Evolutionary conservation across 2,888 invertebrate species (phyloP).

Genomic region (Drosophila melanosoma): DNA sequence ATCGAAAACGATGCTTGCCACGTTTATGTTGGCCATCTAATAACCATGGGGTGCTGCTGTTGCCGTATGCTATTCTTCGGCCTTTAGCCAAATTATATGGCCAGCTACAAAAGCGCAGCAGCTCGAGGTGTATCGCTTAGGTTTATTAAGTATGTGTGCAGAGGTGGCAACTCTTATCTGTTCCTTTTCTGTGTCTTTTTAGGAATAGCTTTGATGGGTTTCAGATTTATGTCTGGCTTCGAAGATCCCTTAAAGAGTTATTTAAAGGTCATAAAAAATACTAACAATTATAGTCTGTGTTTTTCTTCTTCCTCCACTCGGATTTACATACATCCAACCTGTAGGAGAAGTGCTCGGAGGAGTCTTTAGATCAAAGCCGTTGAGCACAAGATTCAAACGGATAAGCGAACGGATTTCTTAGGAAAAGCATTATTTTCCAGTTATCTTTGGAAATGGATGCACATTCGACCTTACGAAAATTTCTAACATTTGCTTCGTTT

Average conservation of each 20-base stretch:
- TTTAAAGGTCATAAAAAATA: slow-evolving; percentile 13
- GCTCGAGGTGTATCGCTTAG: slow-evolving; percentile 37
- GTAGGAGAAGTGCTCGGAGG: not conserved
- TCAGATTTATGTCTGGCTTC: slow-evolving; percentile 27
- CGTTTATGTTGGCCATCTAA: slow-evolving; percentile 72
- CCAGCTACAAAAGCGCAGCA: slow-evolving; percentile 38
- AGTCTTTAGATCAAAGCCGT: not conserved
- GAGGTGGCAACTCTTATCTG: slow-evolving; percentile 38
- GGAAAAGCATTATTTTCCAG: not conserved
- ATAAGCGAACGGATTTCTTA: not conserved
- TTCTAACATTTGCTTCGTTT: not conserved
- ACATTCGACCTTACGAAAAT: not conserved
- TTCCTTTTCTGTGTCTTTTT: slow-evolving; percentile 16
- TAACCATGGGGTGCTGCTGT: slow-evolving; percentile 73
- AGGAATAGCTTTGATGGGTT: slow-evolving; percentile 29
- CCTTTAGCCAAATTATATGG: slow-evolving; percentile 77
- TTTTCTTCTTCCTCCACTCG: not conserved
- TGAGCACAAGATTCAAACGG: not conserved
- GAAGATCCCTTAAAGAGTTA: slow-evolving; percentile 10
- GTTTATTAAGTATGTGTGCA: slow-evolving; percentile 23
- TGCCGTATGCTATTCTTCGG: slow-evolving; percentile 43
- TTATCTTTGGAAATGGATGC: not conserved
- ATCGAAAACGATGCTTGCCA: slow-evolving; percentile 51
- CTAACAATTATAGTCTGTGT: slow-evolving; percentile 19
- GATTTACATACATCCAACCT: not conserved